Percentiles rank a stretch among this genome's conserved stretches.
These are phyloP conservation scores for Macrotrachela quadricornifera DNA, from an alignment of 1,140 invertebrate species.

Conservation along the genomic window DNA sequence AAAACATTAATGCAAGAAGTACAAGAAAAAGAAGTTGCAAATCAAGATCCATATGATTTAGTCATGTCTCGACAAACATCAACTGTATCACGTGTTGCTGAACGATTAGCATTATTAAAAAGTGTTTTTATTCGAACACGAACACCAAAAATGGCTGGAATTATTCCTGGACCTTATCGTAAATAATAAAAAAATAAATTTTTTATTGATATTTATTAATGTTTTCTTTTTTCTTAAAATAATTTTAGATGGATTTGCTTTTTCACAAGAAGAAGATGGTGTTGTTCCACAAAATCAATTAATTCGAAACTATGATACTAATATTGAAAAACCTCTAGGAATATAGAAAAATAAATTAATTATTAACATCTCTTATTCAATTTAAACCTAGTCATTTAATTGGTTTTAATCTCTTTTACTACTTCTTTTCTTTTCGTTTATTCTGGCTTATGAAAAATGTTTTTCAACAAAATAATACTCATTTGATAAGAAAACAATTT, in stretches of 20 bases:
- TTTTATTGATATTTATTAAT: no score
- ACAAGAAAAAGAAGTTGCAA: constrained; percentile 63
- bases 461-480: no score
- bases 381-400: no score
- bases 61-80: neutral
- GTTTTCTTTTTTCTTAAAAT: neutral
- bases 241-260: constrained; percentile 54
- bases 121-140: no score
- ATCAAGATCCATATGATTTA: constrained; percentile 44
- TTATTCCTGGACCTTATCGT: no score
- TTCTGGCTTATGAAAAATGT: no score
- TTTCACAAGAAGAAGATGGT: constrained; percentile 93
- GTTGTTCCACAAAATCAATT: constrained; percentile 52
- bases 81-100: neutral
- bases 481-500: no score
- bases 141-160: no score
- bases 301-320: constrained; percentile 25
- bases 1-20: constrained; percentile 67
- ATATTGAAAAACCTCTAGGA: constrained; percentile 23
- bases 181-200: no score
- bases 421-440: no score
- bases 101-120: neutral
- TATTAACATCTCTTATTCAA: no score
- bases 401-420: no score
- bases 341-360: neutral